Base-by-base conservation (phyloP, 2,797 vertebrate species). In the Melanogrammus aeglefinus region DNA sequence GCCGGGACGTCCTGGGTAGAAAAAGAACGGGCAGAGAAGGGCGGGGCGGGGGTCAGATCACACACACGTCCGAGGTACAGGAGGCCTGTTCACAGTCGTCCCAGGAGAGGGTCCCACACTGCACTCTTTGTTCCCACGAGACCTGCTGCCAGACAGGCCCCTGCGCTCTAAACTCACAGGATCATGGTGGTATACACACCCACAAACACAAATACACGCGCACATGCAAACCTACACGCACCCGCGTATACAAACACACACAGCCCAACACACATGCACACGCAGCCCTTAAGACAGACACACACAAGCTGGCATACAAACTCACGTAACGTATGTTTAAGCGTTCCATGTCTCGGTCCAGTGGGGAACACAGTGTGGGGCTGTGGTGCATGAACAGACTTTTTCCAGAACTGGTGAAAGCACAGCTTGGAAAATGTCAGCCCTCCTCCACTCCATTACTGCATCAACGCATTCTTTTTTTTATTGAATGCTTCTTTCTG, bases 1-100 rank as follows among this genome's bases (percentile, higher is more conserved):
- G 93, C 73, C 97, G 95, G 85, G 95, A 96, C 0, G 97, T 97
- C 92, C 96, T 97, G 88, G 71, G 80, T 76, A 74, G 36, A 81
- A 12, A 66, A 2, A 27, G 27, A 14, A 14, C 1, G 57, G 57
- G 51, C n/a, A 83, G 12, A 74, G 77, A 71, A 78, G 78, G 39
- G 38, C 14, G 12, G 73, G 33, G 77, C 76, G 78, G 83, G 82
- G 85, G 87, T 92, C 84, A 89, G 82, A 84, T 87, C 83, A 85
- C 86, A 87, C 81, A 84, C 86, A 91, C 85, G 82, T 86, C 83
- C 38, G 83, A 88, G 83, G 85, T 89, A 88, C 75, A 75, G 82
- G 80, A 86, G 81, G 88, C 57, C 81, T 86, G 82, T 88, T 91
- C 88, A 92, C 91, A 88, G 86, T 76, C 21, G 77, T 87, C 87